Evolutionary conservation across 1,140 invertebrate species (phyloP).

Genomic region (Neotoxoptera formosana): DNA sequence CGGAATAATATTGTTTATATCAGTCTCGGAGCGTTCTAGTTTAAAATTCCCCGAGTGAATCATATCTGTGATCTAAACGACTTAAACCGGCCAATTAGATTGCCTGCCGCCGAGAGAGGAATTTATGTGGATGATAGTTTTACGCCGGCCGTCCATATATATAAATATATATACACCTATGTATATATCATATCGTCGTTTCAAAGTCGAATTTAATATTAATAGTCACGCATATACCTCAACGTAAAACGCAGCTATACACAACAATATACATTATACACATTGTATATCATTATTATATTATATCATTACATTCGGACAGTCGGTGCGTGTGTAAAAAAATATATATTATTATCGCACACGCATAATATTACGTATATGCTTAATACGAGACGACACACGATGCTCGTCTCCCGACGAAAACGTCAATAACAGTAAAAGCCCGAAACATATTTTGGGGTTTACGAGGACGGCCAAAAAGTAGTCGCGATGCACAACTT

Average conservation of each 20-base stretch:
- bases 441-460: background rate
- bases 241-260: background rate
- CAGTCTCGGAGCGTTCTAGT: background rate
- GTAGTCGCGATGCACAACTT: background rate
- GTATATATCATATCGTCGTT: background rate
- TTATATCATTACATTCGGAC: background rate
- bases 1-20: background rate
- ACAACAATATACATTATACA: background rate
- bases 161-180: background rate
- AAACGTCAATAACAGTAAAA: background rate
- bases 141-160: background rate
- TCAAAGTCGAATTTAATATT: background rate
- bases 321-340: background rate
- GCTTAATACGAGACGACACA: background rate
- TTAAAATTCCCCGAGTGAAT: slow-evolving; percentile 25
- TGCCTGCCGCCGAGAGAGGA: background rate
- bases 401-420: background rate
- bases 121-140: slow-evolving; percentile 9
- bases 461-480: background rate
- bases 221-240: background rate
- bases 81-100: background rate
- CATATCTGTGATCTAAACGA: slow-evolving; percentile 27
- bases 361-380: background rate
- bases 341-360: background rate
- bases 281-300: background rate